Percentiles rank a stretch among this genome's conserved stretches.
Evolutionary conservation across 2,888 invertebrate genomes (phyloP).

Genomic region (Pteria penguin): DNA sequence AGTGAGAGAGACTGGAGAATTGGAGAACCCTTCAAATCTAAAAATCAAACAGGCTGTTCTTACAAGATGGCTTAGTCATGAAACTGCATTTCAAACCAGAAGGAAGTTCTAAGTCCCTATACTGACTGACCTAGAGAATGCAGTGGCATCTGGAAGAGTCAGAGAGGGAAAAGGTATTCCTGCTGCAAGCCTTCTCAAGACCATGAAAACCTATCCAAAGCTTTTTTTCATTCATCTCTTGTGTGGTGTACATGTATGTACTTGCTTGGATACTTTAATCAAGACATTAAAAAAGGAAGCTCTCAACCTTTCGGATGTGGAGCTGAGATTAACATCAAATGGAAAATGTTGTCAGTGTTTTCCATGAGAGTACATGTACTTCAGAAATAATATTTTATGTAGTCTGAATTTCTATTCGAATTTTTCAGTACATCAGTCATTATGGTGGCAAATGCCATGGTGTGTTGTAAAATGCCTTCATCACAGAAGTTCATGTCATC

Average conservation of each 20-base stretch:
- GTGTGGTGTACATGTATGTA: neutral
- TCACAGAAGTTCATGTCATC: no score
- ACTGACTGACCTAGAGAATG: neutral
- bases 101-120: neutral
- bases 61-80: neutral
- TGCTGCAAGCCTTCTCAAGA: neutral
- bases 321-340: neutral
- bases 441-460: no score
- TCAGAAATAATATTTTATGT: no score
- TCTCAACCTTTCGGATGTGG: neutral
- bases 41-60: neutral
- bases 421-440: no score
- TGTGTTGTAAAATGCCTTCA: no score
- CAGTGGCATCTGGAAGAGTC: neutral
- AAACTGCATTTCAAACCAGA: neutral
- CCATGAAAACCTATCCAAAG: neutral
- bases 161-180: neutral
- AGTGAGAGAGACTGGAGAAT: conserved; percentile 35
- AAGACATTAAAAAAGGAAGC: neutral
- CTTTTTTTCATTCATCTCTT: neutral
- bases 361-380: no score
- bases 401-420: no score
- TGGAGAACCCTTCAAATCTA: no score
- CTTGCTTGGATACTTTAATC: neutral
- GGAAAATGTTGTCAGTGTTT: no score